A percentile compares a stretch with the other conserved stretches of the same genome.
These are phyloP conservation scores for Tenebrosternarchus preto DNA, from an alignment of 2,113 vertebrate species.

Conservation along the genomic window DNA sequence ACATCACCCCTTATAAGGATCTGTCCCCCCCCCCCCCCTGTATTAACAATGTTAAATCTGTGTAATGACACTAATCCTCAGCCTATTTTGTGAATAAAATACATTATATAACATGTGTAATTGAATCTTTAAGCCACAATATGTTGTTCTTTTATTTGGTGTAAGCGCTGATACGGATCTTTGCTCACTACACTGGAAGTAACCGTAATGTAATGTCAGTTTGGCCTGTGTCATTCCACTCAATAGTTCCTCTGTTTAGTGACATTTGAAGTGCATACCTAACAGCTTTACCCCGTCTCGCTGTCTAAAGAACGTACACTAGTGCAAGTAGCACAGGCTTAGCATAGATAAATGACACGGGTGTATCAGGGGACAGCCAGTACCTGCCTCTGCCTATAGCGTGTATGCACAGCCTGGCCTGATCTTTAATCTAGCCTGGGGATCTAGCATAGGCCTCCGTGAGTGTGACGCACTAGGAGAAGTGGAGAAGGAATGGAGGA, in stretches of 20 bases:
- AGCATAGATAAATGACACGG: constrained; percentile 47
- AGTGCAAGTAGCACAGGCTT: constrained; percentile 38
- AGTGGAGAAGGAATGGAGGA: constrained; percentile 15
- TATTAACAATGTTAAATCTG: not conserved
- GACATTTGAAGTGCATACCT: constrained; percentile 31
- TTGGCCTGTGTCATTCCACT: not conserved
- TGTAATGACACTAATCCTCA: not conserved
- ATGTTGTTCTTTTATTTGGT: not conserved
- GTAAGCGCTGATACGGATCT: not conserved
- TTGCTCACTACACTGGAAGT: not conserved
- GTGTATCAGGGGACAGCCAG: constrained; percentile 39
- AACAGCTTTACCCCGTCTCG: constrained; percentile 13
- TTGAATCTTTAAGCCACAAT: not conserved
- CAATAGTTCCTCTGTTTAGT: constrained; percentile 35
- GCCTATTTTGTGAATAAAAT: not conserved
- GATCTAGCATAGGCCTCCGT: constrained; percentile 44
- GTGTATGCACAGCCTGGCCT: constrained; percentile 41
- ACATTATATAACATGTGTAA: not conserved
- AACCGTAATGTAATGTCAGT: not conserved
- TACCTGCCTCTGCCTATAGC: constrained; percentile 44
- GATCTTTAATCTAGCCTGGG: constrained; percentile 56
- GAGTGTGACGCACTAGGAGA: constrained; percentile 25
- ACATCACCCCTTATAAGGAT: not conserved
- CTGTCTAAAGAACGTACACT: constrained; percentile 34
- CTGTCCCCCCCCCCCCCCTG: too few relatives aligned